Conservation (phyloP, 2,797 vertebrate species). For the Acomys russatus region DNA sequence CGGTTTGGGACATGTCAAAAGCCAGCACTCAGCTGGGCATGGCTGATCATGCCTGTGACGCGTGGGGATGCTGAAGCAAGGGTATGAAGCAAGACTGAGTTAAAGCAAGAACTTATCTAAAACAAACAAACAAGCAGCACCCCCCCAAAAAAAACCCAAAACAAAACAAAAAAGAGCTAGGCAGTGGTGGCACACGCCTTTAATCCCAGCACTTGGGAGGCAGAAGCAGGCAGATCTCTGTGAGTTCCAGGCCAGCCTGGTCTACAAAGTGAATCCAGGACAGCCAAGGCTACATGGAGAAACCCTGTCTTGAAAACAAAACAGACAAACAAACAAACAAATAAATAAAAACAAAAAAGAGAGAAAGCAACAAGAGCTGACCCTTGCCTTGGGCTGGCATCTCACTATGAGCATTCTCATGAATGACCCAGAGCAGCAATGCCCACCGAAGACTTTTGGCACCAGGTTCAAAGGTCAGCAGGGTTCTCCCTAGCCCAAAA, state of each 20-base stretch:
- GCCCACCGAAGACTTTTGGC: neutral
- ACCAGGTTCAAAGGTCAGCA: neutral
- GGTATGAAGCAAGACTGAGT: neutral
- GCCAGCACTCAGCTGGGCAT: neutral
- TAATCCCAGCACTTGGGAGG: too few species aligned
- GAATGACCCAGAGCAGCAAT: neutral
- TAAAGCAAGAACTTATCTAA: neutral
- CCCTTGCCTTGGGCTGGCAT: neutral
- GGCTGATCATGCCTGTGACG: neutral
- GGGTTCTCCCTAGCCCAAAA: neutral
- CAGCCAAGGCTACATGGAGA: too few species aligned
- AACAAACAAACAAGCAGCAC: neutral
- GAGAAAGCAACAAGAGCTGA: neutral
- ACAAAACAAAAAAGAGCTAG: neutral
- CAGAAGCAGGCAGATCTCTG: too few species aligned
- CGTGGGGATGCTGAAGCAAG: neutral
- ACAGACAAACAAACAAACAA: neutral
- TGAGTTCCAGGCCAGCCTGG: too few species aligned
- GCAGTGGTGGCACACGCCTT: too few species aligned
- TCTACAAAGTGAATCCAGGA: too few species aligned
- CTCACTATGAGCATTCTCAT: neutral
- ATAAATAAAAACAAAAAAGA: neutral
- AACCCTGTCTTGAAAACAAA: neutral
- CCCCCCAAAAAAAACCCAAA: rapidly evolving
- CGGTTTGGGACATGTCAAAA: neutral